Evolutionary conservation across 2,888 invertebrate genomes (phyloP).

Genomic region (Drosophila macrospina): DNA sequence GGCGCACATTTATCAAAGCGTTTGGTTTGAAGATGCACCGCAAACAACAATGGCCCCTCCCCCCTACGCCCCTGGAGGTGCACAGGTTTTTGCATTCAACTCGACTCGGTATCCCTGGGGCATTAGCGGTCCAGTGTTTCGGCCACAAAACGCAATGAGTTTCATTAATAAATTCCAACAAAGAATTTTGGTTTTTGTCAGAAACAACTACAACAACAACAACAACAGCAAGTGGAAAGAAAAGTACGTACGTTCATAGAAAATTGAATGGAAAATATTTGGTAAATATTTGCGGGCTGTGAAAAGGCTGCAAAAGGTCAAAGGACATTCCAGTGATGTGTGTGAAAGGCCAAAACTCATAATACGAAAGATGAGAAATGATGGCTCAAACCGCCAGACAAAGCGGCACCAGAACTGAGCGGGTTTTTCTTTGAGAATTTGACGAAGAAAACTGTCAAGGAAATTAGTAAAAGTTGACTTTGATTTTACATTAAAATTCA

Average conservation of each 20-base stretch:
- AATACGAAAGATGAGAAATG: slow-evolving; percentile 53
- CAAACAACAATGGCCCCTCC: not conserved
- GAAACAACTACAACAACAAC: slow-evolving; percentile 5
- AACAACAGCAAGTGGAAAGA: not conserved
- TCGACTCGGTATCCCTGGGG: slow-evolving; percentile 53
- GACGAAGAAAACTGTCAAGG: not conserved
- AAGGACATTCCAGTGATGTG: slow-evolving; percentile 41
- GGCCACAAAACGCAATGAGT: slow-evolving; percentile 65
- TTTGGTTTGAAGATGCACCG: slow-evolving; percentile 65
- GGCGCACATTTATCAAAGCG: slow-evolving; percentile 76
- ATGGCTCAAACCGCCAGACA: slow-evolving; percentile 51
- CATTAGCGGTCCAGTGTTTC: slow-evolving; percentile 29
- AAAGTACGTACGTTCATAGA: slow-evolving; percentile 26
- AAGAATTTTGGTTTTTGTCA: slow-evolving; percentile 37
- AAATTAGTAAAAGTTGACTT: too few relatives aligned
- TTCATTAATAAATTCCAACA: slow-evolving; percentile 80
- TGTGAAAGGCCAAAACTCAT: slow-evolving; percentile 38
- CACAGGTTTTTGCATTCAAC: slow-evolving; percentile 39
- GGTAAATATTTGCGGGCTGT: slow-evolving; percentile 77
- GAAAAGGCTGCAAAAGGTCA: slow-evolving; percentile 42
- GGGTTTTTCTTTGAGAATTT: not conserved
- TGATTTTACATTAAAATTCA: not conserved
- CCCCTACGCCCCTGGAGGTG: slow-evolving; percentile 10
- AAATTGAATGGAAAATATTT: slow-evolving; percentile 72
- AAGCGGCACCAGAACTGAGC: slow-evolving; percentile 32